Percentiles rank a stretch among this genome's conserved stretches.
These are phyloP conservation scores for Helicoverpa zea DNA, from an alignment of 1,140 invertebrate species.

Conservation along the genomic window DNA sequence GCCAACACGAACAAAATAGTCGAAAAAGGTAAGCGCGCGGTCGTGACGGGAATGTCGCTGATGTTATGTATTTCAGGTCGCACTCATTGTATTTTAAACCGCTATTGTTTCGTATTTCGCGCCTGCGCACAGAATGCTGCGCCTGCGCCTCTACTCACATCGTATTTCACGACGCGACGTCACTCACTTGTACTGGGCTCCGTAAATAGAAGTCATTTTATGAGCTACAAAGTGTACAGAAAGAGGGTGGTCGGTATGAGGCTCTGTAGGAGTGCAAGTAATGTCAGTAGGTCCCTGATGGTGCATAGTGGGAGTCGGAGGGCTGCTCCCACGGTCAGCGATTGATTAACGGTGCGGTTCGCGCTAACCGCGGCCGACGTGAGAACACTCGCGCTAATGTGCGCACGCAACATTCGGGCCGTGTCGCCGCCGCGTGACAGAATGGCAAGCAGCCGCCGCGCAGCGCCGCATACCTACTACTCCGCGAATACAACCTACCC, in stretches of 20 bases:
- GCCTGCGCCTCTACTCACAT: constrained; percentile 48
- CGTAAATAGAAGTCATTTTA: constrained; percentile 56
- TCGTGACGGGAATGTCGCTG: constrained; percentile 82
- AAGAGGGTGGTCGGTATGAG: not conserved
- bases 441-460: constrained; percentile 58
- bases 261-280: not conserved
- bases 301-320: constrained; percentile 28
- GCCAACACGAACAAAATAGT: constrained; percentile 76
- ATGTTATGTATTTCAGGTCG: constrained; percentile 79
- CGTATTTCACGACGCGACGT: constrained; percentile 57
- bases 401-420: constrained; percentile 63
- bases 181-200: constrained; percentile 35
- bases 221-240: not conserved
- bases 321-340: constrained; percentile 71
- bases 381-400: constrained; percentile 66
- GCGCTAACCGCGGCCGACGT: constrained; percentile 64
- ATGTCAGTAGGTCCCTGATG: not conserved
- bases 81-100: constrained; percentile 85
- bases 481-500: not conserved
- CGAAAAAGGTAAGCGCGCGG: constrained; percentile 80
- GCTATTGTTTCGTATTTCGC: constrained; percentile 83
- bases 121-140: constrained; percentile 71
- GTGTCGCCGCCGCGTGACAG: constrained; percentile 67
- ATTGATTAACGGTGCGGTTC: constrained; percentile 78
- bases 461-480: not conserved